Base-by-base conservation (phyloP, 2,797 vertebrate genomes). In the Pseudochaenichthys georgianus region DNA sequence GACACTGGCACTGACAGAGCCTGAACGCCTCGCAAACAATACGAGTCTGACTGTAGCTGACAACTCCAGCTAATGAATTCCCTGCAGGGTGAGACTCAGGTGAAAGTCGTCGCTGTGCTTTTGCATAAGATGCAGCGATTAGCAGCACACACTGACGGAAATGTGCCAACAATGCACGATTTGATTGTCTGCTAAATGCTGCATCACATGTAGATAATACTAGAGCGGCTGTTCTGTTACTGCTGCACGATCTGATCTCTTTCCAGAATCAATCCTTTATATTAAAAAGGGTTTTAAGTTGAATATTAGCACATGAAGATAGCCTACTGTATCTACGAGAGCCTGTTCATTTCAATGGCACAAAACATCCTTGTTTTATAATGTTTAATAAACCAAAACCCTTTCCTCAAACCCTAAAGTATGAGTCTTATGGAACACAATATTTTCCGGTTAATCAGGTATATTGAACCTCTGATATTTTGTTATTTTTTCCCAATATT, bases 41-140 rank as follows among this genome's bases (percentile, higher is more conserved):
- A 70, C 38, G 2, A 64, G 73, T 65, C 62, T 64, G 82, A 81
- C 66, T 65, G 75, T 77, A 60, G 71, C 85, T 70, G 81, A 84
- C 70, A 76, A 70, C 74, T 57, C 3, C 4, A 57, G 75, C 65
- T 85, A 85, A 90, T 88, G 73, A 90, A 87, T 85, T 88, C 82
- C 87, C 21, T 21, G 21, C 85, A 75, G 64, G 89, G 81, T 88
- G 74, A 81, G 51, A 57, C 64, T 68, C 21, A 0, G 21, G 77
- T 85, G 71, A 76, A 85, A 73, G 73, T 77, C 48, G 55, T 78
- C 76, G 55, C 51, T 9, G 62, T 42, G 51, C 75, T 82, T 73
- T 72, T 64, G 63, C 63, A 57, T 58, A 46, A 70, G 64, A 82
- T 52, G 65, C 54, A 8, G 41, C 15, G 70, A 83, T 85, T 81